Conservation (phyloP, 2,113 vertebrate species). For the Crotalus helleri region DNA sequence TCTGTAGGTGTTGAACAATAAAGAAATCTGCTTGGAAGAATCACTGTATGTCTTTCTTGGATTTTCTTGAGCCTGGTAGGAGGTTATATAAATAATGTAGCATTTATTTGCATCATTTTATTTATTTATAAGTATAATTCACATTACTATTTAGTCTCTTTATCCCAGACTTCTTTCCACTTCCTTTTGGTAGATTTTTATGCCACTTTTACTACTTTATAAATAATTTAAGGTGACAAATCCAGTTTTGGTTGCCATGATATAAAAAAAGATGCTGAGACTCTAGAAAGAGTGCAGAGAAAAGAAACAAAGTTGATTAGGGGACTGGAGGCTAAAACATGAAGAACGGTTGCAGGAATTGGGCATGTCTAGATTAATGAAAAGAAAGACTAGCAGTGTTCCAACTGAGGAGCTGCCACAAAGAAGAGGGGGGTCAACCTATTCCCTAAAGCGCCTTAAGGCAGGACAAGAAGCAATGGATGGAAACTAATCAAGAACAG, state of each 20-base stretch:
- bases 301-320: background rate
- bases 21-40: background rate
- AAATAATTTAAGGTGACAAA: background rate
- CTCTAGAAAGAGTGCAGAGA: background rate
- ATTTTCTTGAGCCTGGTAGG: background rate
- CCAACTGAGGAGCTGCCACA: background rate
- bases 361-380: background rate
- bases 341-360: background rate
- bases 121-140: background rate
- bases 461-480: background rate
- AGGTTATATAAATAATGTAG: background rate
- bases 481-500: background rate
- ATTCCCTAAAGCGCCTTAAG: background rate
- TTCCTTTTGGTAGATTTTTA: background rate
- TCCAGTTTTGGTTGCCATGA: background rate
- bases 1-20: background rate
- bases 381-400: background rate
- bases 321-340: background rate
- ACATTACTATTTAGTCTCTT: background rate
- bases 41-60: background rate
- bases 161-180: background rate
- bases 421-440: background rate
- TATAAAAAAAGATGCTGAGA: background rate
- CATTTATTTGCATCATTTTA: background rate
- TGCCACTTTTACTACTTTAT: background rate